Base-by-base conservation (phyloP, 2,113 vertebrate species). In the Notothenia rossii region DNA sequence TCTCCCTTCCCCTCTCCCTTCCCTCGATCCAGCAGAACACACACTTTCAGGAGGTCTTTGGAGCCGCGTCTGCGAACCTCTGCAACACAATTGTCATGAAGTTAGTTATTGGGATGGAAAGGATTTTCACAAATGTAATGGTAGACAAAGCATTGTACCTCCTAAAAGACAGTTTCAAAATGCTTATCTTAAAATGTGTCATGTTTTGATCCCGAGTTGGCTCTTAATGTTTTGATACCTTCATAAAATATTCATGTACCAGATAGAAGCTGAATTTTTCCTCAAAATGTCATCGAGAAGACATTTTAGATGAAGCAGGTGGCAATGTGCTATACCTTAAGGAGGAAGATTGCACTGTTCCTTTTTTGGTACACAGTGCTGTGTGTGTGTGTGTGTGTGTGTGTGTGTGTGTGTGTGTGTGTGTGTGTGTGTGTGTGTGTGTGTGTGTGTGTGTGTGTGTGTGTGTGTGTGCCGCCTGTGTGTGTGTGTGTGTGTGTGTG, bases 51-150 rank as follows among this genome's bases (percentile, higher is more conserved):
- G 3, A 97, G 96, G 68, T 99, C 97, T 84, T 97, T 98, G 81
- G 98, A 99, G 14, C 98, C 98, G 0, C 97, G 93, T 3, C 97
- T 92, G 2, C 97, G 95, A 45, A 99, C 98, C 84, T 98, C 97
- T 99, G 87, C 12, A 81, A 70, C 36, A 84, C 9, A 88, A 58
- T 1, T 40, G 13, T 74, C 45, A 72, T 13, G 17, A 15, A 54
- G 65, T 73, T 45, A 53, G 20, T 40, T 48, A 66, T 58, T 18
- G 43, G 40, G 0, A 33, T 20, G 18, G 2, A 11, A 20, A 15
- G 8, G 10, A 49, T 36, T 22, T 36, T 53, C 10, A 40, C 36
- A 40, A 45, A 29, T 20, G 7, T 17, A 13, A 51, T 4, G 10
- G 9, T 1, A 70, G 15, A 50, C 1, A 36, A 49, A 56, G 4